Evolutionary conservation across 1,140 invertebrate genomes (phyloP), one percentile per base, ranked within the genome.

Genomic region (Tetramorium alpestre): DNA sequence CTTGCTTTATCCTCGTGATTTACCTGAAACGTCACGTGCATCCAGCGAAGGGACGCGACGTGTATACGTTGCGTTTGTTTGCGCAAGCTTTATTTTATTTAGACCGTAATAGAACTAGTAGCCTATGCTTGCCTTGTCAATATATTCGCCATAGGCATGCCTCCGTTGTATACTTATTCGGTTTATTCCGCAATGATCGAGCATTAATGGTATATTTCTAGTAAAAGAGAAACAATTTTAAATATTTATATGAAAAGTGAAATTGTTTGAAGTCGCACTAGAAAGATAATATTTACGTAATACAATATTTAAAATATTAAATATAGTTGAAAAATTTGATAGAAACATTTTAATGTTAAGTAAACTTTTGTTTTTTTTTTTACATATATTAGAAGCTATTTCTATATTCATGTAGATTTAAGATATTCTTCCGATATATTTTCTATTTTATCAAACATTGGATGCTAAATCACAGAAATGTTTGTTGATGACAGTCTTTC

Each of bases 1-100:
- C 22, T 28, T 13, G 54, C 22, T 60, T 41, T 33, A 60, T 76
- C 18, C 28, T 72, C 22, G 18, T 73, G 80, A 73, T 60, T 84
- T 58, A 73, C 22, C 70, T 49, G 44, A 73, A 75, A 75, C 11
- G 67, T 82, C 22, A 44, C 67, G 3, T n/a, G 22, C 41, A 13
- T 41, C n/a, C 11, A 16, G 7, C 10, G 22, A 16, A 25, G 44
- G 8, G 22, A 65, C 11, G n/a, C 22, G 38, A 73, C 0, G 7
- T n/a, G 5, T 56, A 13, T 22, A 41, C 41, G n/a, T 22, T 33
- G 8, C 28, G 44, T 44, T 70, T 56, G 62, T 51, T 80, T 51
- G 18, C 18, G 25, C 18, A 41, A 47, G 58, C 22, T 67, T 51
- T 3, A n/a, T 47, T 65, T 41, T 67, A 38, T 33, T 25, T 67